A percentile compares a stretch with the other conserved stretches of the same genome.
Conservation (phyloP, 2,797 vertebrate species). For the Sphenodon punctatus region DNA sequence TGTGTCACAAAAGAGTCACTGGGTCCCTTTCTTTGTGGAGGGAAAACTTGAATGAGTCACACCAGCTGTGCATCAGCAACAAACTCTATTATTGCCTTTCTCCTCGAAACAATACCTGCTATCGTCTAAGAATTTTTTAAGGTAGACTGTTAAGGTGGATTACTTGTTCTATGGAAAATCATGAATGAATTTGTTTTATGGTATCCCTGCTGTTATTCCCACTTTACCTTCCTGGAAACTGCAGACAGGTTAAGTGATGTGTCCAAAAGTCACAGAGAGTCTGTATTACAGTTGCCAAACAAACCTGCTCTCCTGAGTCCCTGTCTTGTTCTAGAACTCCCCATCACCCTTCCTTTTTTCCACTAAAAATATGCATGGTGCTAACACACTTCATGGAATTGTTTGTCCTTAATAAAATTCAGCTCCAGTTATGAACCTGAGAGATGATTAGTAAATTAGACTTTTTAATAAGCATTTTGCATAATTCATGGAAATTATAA, state of each 20-base stretch:
- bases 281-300: not conserved
- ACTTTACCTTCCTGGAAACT: not conserved
- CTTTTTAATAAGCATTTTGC: conserved; percentile 83
- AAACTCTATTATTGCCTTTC: not conserved
- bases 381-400: conserved; percentile 65
- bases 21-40: not conserved
- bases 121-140: not conserved
- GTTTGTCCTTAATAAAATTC: conserved; percentile 76
- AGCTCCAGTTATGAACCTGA: conserved; percentile 78
- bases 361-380: conserved; percentile 45
- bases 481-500: conserved; percentile 82
- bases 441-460: conserved; percentile 79
- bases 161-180: not conserved
- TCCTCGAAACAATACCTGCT: not conserved
- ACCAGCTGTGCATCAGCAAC: not conserved
- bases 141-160: not conserved
- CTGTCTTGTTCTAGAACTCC: not conserved
- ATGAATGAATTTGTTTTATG: not conserved
- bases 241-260: not conserved
- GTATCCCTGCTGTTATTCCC: not conserved
- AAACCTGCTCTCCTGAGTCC: not conserved
- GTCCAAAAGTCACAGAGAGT: not conserved
- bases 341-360: not conserved
- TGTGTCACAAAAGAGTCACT: not conserved
- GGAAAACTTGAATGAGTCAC: not conserved